A percentile compares a stretch with the other conserved stretches of the same genome.
Evolutionary conservation across 2,113 vertebrate genomes (phyloP).

Genomic region (Blennius ocellaris): DNA sequence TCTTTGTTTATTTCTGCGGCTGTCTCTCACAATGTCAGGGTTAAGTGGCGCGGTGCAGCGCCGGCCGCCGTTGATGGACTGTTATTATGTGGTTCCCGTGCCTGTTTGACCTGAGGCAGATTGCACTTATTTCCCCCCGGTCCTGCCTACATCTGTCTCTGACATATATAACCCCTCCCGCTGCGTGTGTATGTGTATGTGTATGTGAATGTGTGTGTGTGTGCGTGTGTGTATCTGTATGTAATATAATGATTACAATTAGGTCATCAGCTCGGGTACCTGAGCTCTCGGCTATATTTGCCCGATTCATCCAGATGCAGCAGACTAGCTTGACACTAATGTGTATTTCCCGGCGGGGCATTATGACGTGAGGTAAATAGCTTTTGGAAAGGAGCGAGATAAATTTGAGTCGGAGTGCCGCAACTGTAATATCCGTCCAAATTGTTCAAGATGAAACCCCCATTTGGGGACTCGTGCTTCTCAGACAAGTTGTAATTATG

Average conservation of each 20-base stretch:
- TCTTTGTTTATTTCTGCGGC: constrained; percentile 64
- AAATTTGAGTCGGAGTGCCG: constrained; percentile 70
- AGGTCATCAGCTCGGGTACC: constrained; percentile 72
- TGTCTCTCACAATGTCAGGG: constrained; percentile 70
- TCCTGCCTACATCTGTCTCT: constrained; percentile 62
- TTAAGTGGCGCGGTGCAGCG: constrained; percentile 72
- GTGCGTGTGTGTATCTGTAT: constrained; percentile 31
- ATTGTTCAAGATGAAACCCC: constrained; percentile 59
- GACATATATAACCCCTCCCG: constrained; percentile 58
- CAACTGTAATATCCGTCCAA: constrained; percentile 65
- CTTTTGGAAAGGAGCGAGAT: constrained; percentile 71
- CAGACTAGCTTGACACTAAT: constrained; percentile 78
- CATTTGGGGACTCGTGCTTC: constrained; percentile 35
- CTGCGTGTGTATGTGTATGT: constrained; percentile 32
- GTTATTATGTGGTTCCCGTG: constrained; percentile 80
- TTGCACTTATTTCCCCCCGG: constrained; percentile 86
- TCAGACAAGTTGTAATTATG: constrained; percentile 55
- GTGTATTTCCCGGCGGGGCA: constrained; percentile 67
- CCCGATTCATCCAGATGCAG: constrained; percentile 76
- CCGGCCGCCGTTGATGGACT: constrained; percentile 73
- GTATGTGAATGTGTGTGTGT: no score
- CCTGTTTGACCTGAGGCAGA: constrained; percentile 81
- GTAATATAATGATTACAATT: constrained; percentile 74
- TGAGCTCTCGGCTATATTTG: constrained; percentile 77
- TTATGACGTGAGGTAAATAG: constrained; percentile 71